Evolutionary conservation across 2,888 invertebrate species (phyloP).

Genomic region (Dione vanillae): DNA sequence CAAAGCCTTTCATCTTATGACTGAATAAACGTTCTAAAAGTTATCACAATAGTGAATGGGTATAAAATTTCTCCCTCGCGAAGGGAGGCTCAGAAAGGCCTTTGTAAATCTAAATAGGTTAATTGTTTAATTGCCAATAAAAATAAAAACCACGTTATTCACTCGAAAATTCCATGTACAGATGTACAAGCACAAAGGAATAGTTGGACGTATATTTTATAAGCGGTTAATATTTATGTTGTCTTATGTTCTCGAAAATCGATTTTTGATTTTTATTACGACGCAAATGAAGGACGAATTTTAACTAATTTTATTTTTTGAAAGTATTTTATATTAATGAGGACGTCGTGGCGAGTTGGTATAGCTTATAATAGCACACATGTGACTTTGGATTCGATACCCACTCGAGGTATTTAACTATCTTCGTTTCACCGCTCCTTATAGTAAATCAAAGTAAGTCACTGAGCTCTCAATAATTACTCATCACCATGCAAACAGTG

Average conservation of each 20-base stretch:
- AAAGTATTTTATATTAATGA: background rate
- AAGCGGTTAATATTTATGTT: conserved; percentile 31
- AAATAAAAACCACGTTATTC: conserved; percentile 73
- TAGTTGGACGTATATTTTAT: conserved; percentile 47
- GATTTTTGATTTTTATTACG: background rate
- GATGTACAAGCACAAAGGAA: conserved; percentile 48
- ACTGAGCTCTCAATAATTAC: no score
- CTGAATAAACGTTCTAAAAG: conserved; percentile 68
- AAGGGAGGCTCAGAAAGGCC: conserved; percentile 64
- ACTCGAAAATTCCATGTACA: conserved; percentile 51
- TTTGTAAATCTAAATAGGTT: conserved; percentile 75
- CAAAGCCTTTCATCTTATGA: conserved; percentile 61
- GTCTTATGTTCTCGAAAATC: background rate
- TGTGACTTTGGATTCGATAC: no score
- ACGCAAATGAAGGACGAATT: background rate
- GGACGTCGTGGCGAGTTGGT: no score
- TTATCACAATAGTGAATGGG: conserved; percentile 73
- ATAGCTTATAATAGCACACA: no score
- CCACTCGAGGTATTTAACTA: no score
- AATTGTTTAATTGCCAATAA: conserved; percentile 84
- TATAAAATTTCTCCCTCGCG: conserved; percentile 76
- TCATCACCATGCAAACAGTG: no score
- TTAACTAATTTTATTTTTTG: background rate
- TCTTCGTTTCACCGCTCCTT: no score
- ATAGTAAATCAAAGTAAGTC: no score